Base-by-base conservation (phyloP, 30 jellyfish, hydroid and myxozoan genomes). In the Aurelia sp. region DNA sequence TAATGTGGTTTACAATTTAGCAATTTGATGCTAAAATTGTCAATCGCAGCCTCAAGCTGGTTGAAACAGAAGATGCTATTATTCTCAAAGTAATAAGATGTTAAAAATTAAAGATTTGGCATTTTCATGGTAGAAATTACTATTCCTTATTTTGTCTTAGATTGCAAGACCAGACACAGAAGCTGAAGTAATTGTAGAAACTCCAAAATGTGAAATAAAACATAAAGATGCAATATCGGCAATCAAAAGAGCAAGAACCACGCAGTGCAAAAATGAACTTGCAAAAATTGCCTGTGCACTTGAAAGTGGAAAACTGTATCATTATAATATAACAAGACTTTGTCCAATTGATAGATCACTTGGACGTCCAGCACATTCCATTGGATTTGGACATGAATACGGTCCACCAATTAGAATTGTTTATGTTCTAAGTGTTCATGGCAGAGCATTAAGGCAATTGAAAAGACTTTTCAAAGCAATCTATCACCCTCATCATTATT, bases 141-240 rank as follows among this genome's bases (percentile, higher is more conserved):
- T 7, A 44, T 44, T 44, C 15, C 7, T 37, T 76, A 7, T 48
- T 52, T 11, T 47, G 37, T 31, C 23, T 6, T 64, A 75, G 88
- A 62, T 74, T 16, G 61, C 82, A 20, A 65, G 53, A 62, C 92
- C 89, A 37, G 88, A 72, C 47, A 64, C 79, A 50, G 64, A 18
- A 52, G 84, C 86, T 33, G 88, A 48, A n/a, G 82, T 66, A 18
- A 86, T 47, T 1, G 78, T 65, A 23, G 55, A 44, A 44, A 17
- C 55, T 18, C 71, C 74, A 11, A 77, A 69, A 20, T 93, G 98
- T 77, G 85, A 50, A 11, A 59, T 89, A 61, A 88, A 88, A 57
- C 98, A 93, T 69, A 93, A 93, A 65, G 98, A 93, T 83, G 98
- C 98, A n/a, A 31, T 75, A 83, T 93, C 98, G 2, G 97, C 98